These are phyloP conservation scores for Coenonympha glycerion DNA, from an alignment of 2,888 invertebrate genomes.

Conservation along the genomic window DNA sequence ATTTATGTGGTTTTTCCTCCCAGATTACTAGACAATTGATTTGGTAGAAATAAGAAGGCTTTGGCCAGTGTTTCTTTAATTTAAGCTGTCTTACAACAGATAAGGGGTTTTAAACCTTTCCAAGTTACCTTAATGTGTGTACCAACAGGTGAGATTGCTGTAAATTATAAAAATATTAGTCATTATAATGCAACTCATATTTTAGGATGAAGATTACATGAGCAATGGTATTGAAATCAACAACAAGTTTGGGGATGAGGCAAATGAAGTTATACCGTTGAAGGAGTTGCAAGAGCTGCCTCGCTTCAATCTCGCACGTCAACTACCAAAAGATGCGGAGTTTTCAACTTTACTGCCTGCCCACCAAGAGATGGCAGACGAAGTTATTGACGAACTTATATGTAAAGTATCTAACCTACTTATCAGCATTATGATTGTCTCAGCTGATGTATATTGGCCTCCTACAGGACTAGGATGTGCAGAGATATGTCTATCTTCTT, in stretches of 20 bases:
- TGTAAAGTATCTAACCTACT: slow-evolving; percentile 65
- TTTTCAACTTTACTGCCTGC: slow-evolving; percentile 85
- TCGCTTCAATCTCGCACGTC: slow-evolving; percentile 72
- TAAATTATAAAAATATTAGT: neutral
- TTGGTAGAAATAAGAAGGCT: too few species aligned
- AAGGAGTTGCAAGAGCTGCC: slow-evolving; percentile 72
- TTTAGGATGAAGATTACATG: slow-evolving; percentile 64
- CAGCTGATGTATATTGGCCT: too few species aligned
- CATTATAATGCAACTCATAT: neutral
- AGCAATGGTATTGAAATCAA: slow-evolving; percentile 76
- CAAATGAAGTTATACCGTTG: slow-evolving; percentile 70
- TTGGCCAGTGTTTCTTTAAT: too few species aligned
- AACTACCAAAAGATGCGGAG: slow-evolving; percentile 76
- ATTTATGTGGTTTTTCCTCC: too few species aligned
- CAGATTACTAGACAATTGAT: neutral
- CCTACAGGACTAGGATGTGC: too few species aligned
- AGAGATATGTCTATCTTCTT: too few species aligned
- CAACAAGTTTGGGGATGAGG: slow-evolving; percentile 77
- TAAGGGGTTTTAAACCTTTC: too few species aligned
- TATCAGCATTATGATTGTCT: too few species aligned
- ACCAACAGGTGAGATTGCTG: neutral
- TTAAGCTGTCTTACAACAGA: too few species aligned
- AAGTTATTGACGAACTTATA: slow-evolving; percentile 81
- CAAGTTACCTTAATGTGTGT: too few species aligned
- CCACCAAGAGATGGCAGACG: slow-evolving; percentile 82